phyloP scores from a whole-genome alignment of 2,113 vertebrate genomes.

The Pomatorhinus ruficollis region DNA sequence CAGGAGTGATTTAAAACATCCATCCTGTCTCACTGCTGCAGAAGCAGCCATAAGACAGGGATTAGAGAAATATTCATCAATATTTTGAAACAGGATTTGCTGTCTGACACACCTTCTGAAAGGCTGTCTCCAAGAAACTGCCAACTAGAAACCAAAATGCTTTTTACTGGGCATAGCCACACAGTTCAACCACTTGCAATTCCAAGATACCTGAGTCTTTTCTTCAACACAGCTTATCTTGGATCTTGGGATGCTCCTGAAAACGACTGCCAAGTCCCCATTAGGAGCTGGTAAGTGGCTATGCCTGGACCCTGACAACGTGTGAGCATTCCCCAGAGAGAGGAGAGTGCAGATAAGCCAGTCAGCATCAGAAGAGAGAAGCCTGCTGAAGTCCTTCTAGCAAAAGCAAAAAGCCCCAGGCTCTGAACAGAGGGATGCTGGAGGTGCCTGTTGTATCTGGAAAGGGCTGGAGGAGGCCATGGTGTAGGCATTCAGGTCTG shows the following conservation, averaged over 20 bases:
- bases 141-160: background rate
- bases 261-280: background rate
- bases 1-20: background rate
- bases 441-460: background rate
- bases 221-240: background rate
- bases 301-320: background rate
- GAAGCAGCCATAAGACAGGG: background rate
- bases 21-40: background rate
- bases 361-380: background rate
- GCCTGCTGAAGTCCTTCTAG: background rate
- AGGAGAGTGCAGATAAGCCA: background rate
- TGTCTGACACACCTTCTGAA: background rate
- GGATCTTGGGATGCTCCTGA: background rate
- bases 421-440: background rate
- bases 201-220: background rate
- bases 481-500: background rate
- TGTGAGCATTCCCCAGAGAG: rapidly evolving
- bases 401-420: background rate
- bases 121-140: background rate
- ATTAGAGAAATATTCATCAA: background rate
- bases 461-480: background rate
- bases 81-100: background rate
- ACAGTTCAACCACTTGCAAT: background rate
- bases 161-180: background rate
- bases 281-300: background rate